Conservation (phyloP, 2,797 vertebrate genomes). For the Anabas testudineus region DNA sequence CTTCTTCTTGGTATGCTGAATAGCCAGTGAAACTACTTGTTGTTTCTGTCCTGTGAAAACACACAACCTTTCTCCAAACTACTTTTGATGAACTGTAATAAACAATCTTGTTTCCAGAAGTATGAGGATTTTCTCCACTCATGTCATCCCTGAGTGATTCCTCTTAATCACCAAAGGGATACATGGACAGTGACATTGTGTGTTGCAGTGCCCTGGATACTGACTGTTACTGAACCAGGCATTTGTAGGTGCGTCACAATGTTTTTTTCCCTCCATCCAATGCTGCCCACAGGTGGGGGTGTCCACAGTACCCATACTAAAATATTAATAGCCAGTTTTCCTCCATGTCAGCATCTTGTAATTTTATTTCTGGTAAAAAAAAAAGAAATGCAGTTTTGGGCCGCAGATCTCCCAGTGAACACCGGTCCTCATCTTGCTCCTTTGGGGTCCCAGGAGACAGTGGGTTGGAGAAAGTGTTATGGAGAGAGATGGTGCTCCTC, state of each 20-base stretch:
- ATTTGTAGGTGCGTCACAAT: conserved; percentile 74
- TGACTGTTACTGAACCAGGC: conserved; percentile 36
- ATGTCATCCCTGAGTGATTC: neutral
- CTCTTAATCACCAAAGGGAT: neutral
- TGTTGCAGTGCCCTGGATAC: neutral
- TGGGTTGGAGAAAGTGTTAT: conserved; percentile 57
- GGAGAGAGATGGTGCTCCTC: conserved; percentile 79
- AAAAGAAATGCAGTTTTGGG: conserved; percentile 73
- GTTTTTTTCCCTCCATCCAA: conserved; percentile 28
- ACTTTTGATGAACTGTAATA: neutral
- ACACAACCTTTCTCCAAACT: neutral
- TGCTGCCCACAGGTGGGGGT: conserved; percentile 51
- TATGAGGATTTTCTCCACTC: neutral
- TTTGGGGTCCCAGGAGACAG: conserved; percentile 54
- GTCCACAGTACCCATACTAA: conserved; percentile 62
- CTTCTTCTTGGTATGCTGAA: neutral
- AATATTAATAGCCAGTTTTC: conserved; percentile 77
- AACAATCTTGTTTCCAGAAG: conserved; percentile 5
- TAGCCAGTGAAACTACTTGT: neutral
- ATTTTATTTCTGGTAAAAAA: conserved; percentile 73
- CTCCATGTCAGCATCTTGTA: conserved; percentile 74
- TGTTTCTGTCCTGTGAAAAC: neutral
- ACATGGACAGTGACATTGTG: neutral
- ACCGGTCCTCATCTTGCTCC: conserved; percentile 50
- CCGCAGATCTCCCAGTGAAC: conserved; percentile 60